phyloP scores from a whole-genome alignment of 1,140 invertebrate genomes.

The Ctenoplectra terminalis region DNA sequence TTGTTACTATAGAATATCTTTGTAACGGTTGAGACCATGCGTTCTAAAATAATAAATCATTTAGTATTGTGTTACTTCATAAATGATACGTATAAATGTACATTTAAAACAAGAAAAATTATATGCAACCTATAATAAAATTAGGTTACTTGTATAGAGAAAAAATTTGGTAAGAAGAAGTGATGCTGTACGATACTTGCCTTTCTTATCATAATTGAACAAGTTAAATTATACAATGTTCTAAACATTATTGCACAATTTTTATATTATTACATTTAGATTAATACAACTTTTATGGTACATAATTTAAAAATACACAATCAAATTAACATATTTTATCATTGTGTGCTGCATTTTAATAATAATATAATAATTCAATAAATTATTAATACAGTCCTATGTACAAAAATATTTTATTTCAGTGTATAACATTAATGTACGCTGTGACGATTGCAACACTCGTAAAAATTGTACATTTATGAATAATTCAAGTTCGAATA shows the following conservation, averaged over 20 bases:
- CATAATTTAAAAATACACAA: background rate
- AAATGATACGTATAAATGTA: constrained; percentile 2
- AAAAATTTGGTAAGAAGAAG: background rate
- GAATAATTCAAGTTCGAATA: background rate
- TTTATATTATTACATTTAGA: background rate
- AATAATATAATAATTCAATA: too few relatives aligned
- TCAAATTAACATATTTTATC: too few relatives aligned
- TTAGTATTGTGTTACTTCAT: background rate
- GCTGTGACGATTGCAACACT: too few relatives aligned
- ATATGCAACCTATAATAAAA: background rate
- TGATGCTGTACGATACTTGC: background rate
- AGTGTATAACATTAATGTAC: too few relatives aligned
- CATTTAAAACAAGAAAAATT: background rate
- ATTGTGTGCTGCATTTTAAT: too few relatives aligned
- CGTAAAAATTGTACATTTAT: too few relatives aligned
- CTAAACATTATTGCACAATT: background rate
- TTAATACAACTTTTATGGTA: background rate
- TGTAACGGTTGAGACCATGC: background rate
- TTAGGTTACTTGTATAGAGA: background rate
- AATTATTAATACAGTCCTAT: background rate
- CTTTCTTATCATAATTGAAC: background rate
- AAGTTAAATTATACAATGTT: background rate
- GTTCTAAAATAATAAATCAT: constrained; percentile 9
- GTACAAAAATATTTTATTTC: background rate
- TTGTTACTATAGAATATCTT: background rate